Evolutionary conservation across 2,113 vertebrate genomes (phyloP), one percentile per base, ranked within the genome.

Genomic region (Hydrochoerus hydrochaeris): DNA sequence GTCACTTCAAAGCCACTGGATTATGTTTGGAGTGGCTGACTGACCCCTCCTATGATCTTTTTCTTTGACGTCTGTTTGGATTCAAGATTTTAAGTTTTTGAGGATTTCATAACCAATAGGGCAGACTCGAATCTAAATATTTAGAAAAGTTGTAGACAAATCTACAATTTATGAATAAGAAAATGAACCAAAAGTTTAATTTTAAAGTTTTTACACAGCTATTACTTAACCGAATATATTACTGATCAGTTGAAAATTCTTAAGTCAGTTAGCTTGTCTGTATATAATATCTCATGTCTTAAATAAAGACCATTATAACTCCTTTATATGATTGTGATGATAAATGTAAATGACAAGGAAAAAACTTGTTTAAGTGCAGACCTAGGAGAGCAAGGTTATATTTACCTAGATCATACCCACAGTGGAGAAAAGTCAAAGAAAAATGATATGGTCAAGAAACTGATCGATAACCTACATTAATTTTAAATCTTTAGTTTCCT

Each of bases 331-430:
- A 73, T 75, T 71, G 7, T 10, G 19, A 62, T 44, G 7, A 69
- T 82, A 90, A 83, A 88, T 91, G 54, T n/a, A 95, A 95, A 41
- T 8, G 73, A 60, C 84, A 96, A 89, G 62, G n/a, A 83, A 7
- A 44, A 95, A 94, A 84, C 5, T 41, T 22, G 0, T 89, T 85
- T 73, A 75, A 65, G 19, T 82, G 3, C 26, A 84, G 85, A 83
- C 0, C 3, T 38, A 58, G 17, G 16, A 86, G 8, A 49, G 4
- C 22, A 85, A 87, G 85, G 38, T 2, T 20, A 4, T 49, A 38
- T 67, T 84, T 58, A 88, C 17, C 2, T 88, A 44, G n/a, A 54
- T 12, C 28, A 32, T 16, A 96, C 60, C 4, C n/a, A 38, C 8
- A 49, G 32, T 1, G 32, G 38, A 49, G n/a, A 52, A 32, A 73